Conservation (phyloP, 2,113 vertebrate species). For the Crotalus horridus region DNA sequence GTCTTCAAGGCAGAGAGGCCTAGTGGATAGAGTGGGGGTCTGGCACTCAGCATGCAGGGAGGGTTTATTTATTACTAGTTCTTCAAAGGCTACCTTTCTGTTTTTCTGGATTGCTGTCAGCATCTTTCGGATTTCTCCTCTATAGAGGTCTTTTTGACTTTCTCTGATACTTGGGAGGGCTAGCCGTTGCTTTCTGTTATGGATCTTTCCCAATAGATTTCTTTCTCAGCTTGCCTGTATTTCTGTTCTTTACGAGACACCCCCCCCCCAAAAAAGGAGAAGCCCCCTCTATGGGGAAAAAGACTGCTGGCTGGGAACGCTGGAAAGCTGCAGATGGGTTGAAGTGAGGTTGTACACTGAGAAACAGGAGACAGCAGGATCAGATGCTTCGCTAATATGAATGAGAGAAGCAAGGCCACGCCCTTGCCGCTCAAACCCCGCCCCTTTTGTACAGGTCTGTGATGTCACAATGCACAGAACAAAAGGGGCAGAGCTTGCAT, state of each 20-base stretch:
- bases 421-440: not conserved
- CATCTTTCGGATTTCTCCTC: not conserved
- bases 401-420: not conserved
- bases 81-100: not conserved
- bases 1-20: not conserved
- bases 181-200: not conserved
- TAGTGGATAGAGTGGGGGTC: not conserved
- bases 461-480: not conserved
- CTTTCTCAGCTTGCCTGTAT: not conserved
- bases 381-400: not conserved
- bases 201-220: not conserved
- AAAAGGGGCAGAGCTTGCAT: not conserved
- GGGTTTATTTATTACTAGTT: not conserved
- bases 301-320: not conserved
- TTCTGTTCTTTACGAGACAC: not conserved
- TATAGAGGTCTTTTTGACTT: not conserved
- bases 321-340: not conserved
- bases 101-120: not conserved
- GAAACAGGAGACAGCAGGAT: not conserved
- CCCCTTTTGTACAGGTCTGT: not conserved
- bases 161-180: not conserved
- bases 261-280: not conserved
- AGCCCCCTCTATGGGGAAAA: not conserved
- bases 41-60: not conserved
- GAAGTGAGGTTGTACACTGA: not conserved